These are phyloP conservation scores for Spizaetus ornatus DNA, from an alignment of 2,113 vertebrate genomes.

Conservation along the genomic window DNA sequence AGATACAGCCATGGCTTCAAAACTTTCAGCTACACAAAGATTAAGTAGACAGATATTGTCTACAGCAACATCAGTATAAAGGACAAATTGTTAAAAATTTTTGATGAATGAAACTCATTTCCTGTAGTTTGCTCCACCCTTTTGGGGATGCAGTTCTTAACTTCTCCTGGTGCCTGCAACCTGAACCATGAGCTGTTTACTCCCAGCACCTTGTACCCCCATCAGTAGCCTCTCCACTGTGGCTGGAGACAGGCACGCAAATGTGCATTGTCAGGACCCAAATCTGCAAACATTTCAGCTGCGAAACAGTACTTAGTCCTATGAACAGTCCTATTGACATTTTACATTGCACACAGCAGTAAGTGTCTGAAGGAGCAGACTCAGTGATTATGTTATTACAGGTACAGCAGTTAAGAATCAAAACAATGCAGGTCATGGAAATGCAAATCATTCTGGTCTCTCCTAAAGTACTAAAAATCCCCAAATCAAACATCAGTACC, in stretches of 20 bases:
- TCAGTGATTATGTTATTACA: not conserved
- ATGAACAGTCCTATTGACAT: not conserved
- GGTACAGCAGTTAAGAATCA: not conserved
- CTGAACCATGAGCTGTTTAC: not conserved
- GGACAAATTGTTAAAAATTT: not conserved
- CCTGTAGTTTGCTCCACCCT: not conserved
- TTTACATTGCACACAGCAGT: not conserved
- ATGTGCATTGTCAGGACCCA: not conserved
- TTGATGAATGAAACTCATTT: not conserved
- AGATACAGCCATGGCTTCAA: not conserved
- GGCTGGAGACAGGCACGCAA: not conserved
- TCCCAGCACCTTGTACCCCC: not conserved
- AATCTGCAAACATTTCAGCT: not conserved
- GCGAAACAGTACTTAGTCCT: not conserved
- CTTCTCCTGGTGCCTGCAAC: not conserved
- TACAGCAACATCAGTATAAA: not conserved
- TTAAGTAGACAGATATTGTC: not conserved
- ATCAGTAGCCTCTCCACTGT: not conserved
- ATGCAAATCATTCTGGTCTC: not conserved
- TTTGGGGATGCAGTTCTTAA: not conserved
- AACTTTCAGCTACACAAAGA: not conserved
- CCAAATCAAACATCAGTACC: constrained; percentile 14
- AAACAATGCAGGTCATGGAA: not conserved
- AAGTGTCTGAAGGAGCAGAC: not conserved
- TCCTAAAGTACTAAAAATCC: not conserved